Evolutionary conservation across 2,888 invertebrate species (phyloP).

Genomic region (Philaethria dido): DNA sequence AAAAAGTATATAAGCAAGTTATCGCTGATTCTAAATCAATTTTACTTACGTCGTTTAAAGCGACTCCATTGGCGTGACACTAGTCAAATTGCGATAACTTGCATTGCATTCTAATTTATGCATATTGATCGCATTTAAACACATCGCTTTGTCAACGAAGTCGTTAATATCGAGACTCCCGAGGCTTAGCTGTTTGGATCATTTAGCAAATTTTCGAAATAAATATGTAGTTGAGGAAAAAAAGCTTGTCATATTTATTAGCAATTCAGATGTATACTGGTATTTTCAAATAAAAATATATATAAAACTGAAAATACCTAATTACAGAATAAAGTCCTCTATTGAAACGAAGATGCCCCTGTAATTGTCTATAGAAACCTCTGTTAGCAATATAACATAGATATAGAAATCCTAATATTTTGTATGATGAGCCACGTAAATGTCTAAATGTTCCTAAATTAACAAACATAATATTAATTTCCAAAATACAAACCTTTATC

Average conservation of each 20-base stretch:
- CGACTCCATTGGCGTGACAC: slow-evolving; percentile 65
- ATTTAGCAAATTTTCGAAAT: slow-evolving; percentile 54
- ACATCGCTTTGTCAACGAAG: slow-evolving; percentile 79
- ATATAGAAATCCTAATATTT: slow-evolving; percentile 28
- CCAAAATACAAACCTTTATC: slow-evolving; percentile 30
- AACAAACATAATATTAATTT: slow-evolving; percentile 24
- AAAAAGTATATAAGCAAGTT: slow-evolving; percentile 74
- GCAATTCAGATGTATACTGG: slow-evolving; percentile 51
- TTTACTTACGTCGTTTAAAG: slow-evolving; percentile 54
- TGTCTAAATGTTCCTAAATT: slow-evolving; percentile 24
- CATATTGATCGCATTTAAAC: slow-evolving; percentile 74
- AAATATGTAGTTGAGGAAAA: slow-evolving; percentile 60
- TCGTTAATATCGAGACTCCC: slow-evolving; percentile 55
- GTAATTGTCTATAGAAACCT: slow-evolving; percentile 22
- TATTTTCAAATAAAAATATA: slow-evolving; percentile 31
- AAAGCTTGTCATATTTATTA: slow-evolving; percentile 76
- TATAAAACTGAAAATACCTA: slow-evolving; percentile 25
- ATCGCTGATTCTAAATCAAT: slow-evolving; percentile 76
- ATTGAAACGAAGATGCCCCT: slow-evolving; percentile 13
- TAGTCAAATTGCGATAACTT: slow-evolving; percentile 76
- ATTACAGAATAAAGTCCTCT: slow-evolving; percentile 20
- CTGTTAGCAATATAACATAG: slow-evolving; percentile 30
- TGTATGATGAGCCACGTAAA: slow-evolving; percentile 32
- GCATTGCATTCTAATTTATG: slow-evolving; percentile 72
- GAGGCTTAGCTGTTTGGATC: slow-evolving; percentile 70